Evolutionary conservation across 2,797 vertebrate genomes (phyloP), one percentile per base, ranked within the genome.

Genomic region (Microctenopoma lineatum): DNA sequence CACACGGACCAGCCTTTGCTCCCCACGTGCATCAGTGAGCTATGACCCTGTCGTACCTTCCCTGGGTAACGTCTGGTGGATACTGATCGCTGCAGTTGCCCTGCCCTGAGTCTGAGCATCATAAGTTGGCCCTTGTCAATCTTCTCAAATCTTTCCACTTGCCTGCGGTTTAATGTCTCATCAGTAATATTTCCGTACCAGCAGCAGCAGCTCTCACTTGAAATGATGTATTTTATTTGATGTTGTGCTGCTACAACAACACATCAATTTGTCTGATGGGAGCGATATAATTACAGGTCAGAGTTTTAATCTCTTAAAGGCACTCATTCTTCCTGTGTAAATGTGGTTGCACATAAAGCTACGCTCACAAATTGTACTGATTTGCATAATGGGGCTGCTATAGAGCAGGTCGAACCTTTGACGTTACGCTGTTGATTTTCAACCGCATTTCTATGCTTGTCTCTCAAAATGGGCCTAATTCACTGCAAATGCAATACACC

Each of bases 361-460:
- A 15, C 61, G 58, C 48, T 70, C 71, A 63, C 70, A 75, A 68
- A 84, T 82, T 5, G 46, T 15, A 26, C 32, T 66, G n/a, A 70
- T 87, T 85, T 80, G 44, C 81, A 83, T 83, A 83, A 79, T 72
- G 70, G 72, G 44, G 29, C 66, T 58, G 54, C 47, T 25, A 32
- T 64, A 41, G 39, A 41, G 39, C 15, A 73, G 75, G 61, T 84
- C 77, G 76, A 60, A 67, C 46, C 53, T 81, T 77, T 62, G 58
- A 78, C 73, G 57, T 47, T 60, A 39, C 14, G 18, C 21, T 32
- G 56, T 58, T 0, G 12, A 64, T 77, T 73, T 79, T 44, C 45
- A 70, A 32, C 64, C 58, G 73, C 34, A 77, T 77, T 69, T 79
- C 46, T 66, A 62, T 75, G 54, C 67, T 74, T 32, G 50, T 70